These are phyloP conservation scores for Trogon surrucura DNA, from an alignment of 2,113 vertebrate genomes.

Conservation along the genomic window DNA sequence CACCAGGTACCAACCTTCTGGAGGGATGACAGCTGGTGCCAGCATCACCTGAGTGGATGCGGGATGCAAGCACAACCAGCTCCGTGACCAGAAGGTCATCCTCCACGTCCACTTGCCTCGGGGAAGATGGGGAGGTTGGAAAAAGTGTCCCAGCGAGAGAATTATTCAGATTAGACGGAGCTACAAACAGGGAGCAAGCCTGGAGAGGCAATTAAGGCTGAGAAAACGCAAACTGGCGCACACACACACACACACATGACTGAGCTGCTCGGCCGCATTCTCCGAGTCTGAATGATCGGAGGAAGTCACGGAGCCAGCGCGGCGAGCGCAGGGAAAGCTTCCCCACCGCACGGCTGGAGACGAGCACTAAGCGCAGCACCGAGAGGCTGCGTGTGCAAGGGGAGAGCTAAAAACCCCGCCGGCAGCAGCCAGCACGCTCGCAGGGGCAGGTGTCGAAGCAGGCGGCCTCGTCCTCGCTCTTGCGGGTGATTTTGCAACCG, in stretches of 20 bases:
- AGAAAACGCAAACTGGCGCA: not conserved
- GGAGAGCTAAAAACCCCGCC: fast-evolving
- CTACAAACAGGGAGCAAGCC: not conserved
- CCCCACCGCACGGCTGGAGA: fast-evolving
- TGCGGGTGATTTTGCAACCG: not conserved
- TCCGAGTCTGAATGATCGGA: not conserved
- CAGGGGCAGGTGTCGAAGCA: fast-evolving
- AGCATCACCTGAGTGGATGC: fast-evolving
- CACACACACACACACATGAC: not conserved
- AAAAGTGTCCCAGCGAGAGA: not conserved
- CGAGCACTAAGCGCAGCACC: not conserved
- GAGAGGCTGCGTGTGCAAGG: fast-evolving
- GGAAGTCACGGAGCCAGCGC: not conserved
- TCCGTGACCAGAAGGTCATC: not conserved
- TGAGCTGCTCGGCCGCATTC: not conserved
- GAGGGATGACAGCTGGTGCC: not conserved
- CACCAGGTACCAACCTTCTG: not conserved
- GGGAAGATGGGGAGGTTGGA: not conserved
- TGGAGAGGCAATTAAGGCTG: not conserved
- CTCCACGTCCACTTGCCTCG: fast-evolving
- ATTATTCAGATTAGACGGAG: not conserved
- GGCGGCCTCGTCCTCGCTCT: not conserved
- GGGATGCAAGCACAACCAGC: fast-evolving
- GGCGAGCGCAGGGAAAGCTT: not conserved
- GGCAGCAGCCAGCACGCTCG: fast-evolving